Evolutionary conservation across 2,888 invertebrate genomes (phyloP).

Genomic region (Norana najaformis): DNA sequence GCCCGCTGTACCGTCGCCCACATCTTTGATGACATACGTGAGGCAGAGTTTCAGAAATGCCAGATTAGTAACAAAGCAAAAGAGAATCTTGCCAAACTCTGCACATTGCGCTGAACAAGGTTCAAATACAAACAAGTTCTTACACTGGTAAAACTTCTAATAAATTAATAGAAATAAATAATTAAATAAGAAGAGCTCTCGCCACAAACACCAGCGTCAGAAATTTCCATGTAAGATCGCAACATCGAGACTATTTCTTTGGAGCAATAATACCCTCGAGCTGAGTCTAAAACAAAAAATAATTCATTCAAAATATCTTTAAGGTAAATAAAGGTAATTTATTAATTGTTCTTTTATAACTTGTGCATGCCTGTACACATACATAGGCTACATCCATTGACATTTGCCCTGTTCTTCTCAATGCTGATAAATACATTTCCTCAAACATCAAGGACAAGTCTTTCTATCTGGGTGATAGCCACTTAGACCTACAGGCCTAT

Average conservation of each 20-base stretch:
- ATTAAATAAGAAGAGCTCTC: neutral
- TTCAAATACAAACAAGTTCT: neutral
- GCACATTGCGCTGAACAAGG: neutral
- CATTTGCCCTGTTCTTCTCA: neutral
- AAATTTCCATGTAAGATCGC: neutral
- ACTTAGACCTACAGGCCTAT: no score
- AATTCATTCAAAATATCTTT: neutral
- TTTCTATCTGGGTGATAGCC: neutral
- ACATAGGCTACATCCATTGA: no score
- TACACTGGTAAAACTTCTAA: neutral
- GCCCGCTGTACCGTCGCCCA: no score
- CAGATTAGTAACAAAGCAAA: neutral
- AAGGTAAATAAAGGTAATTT: neutral
- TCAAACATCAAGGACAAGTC: no score
- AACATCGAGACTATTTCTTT: slow-evolving; percentile 73
- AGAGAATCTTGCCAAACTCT: neutral
- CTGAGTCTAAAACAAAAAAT: slow-evolving; percentile 73
- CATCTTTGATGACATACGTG: neutral
- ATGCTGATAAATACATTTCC: neutral
- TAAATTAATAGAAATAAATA: neutral
- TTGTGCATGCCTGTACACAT: neutral
- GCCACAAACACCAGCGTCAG: neutral
- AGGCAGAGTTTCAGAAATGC: neutral
- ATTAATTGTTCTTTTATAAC: neutral
- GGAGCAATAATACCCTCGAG: slow-evolving; percentile 91